Evolutionary conservation across 2,888 invertebrate species (phyloP).

Genomic region (Ischnura elegans): DNA sequence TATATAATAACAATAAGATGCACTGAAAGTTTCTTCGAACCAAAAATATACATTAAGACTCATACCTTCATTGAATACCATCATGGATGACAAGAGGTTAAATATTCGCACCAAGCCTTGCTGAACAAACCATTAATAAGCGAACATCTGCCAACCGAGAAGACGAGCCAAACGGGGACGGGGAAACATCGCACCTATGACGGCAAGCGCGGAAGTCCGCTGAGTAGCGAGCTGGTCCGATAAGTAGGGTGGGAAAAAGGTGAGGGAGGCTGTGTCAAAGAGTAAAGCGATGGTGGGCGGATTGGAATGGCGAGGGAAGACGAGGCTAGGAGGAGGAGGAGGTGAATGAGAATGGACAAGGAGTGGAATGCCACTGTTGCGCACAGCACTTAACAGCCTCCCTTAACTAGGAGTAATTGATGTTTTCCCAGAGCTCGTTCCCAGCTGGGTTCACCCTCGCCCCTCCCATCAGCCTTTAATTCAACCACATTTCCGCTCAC

Average conservation of each 20-base stretch:
- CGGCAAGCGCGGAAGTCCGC: neutral
- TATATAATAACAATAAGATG: too few species aligned
- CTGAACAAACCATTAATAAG: neutral
- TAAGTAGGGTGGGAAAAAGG: slow-evolving; percentile 50
- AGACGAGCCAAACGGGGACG: neutral
- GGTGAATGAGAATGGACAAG: neutral
- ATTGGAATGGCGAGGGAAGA: neutral
- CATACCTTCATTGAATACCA: too few species aligned
- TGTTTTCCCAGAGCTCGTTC: slow-evolving; percentile 58
- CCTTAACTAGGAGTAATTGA: slow-evolving; percentile 65
- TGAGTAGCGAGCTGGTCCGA: neutral
- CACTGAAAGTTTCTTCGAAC: too few species aligned
- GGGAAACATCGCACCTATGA: neutral
- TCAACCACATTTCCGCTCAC: slow-evolving; percentile 55
- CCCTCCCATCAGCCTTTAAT: slow-evolving; percentile 61
- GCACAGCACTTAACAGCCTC: slow-evolving; percentile 58
- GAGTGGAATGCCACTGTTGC: slow-evolving; percentile 47
- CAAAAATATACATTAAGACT: too few species aligned
- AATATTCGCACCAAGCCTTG: neutral
- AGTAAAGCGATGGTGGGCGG: neutral
- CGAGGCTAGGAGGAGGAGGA: neutral
- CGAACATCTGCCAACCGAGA: neutral
- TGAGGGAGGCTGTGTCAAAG: slow-evolving; percentile 29
- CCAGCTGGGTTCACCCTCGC: slow-evolving; percentile 52
- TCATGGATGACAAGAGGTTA: neutral